Conservation (phyloP, 1,140 invertebrate species). For the Halesus radiatus region DNA sequence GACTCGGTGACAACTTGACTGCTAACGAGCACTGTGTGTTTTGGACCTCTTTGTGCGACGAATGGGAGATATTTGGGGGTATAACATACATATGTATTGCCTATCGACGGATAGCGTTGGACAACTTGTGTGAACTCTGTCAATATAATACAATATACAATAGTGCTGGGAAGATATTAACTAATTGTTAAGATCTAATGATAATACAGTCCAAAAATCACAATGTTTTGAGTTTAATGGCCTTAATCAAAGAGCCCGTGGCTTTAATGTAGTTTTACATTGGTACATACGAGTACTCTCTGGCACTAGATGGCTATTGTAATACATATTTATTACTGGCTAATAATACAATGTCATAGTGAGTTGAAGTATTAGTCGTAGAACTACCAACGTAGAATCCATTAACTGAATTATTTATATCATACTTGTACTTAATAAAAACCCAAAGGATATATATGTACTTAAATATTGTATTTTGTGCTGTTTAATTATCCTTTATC, state of each 20-base stretch:
- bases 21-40: too few species aligned
- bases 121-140: constrained; percentile 7
- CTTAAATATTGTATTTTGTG: background rate
- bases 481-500: background rate
- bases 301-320: too few species aligned
- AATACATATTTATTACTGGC: too few species aligned
- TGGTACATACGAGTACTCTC: too few species aligned
- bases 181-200: constrained; percentile 22
- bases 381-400: background rate
- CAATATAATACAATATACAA: background rate
- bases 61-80: too few species aligned
- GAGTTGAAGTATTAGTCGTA: background rate
- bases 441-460: background rate
- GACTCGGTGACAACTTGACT: too few species aligned
- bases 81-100: background rate
- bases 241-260: too few species aligned
- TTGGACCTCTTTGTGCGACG: too few species aligned
- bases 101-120: constrained; percentile 26
- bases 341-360: background rate
- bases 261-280: too few species aligned
- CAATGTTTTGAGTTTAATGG: constrained; percentile 16
- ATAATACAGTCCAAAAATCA: constrained; percentile 34
- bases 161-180: constrained; percentile 12
- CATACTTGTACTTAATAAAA: background rate
- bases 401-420: background rate